Base-by-base conservation (phyloP, 2,113 vertebrate genomes). In the Pipra filicauda region DNA sequence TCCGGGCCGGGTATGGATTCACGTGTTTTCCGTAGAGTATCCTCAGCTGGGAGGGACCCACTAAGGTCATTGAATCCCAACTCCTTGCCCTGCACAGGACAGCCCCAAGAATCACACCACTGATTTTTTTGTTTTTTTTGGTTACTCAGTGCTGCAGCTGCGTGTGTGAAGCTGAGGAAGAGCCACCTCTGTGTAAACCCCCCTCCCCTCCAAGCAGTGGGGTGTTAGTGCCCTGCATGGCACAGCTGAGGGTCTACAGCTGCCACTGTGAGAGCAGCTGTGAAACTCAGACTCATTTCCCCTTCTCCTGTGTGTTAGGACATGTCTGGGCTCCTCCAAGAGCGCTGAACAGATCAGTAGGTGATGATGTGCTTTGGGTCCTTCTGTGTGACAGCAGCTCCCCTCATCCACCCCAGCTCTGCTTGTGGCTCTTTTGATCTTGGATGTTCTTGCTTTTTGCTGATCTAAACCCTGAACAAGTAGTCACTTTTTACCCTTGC, bases 1-100 rank as follows among this genome's bases (percentile, higher is more conserved):
- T 99, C 99, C 20, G 99, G 99, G 19, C 98, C 99, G 5, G 98
- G 99, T 99, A 98, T 95, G 98, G 12, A 82, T 48, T 57, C 6
- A 2, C 1, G 4, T 28, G 3, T 48, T 70, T 6, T 1, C 12
- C 9, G 3, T 22, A 0, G 9, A 20, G 9, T 12, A n/a, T 2
- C 70, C 30, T 7, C 2, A 8, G 1, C 1, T 61, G 37, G 18
- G 12, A 46, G 4, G 59, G 1, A n/a, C 28, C 28, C 78, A 1
- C 61, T 4, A 3, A 4, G 43, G 26, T 71, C 58, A 30, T 8
- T 37, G 18, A 39, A 28, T 26, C 9, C n/a, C 48, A 21, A 0
- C 18, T 46, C 20, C 8, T 59, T 26, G 16, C n/a, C 87, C 46
- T 21, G 37, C 77, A 46, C 37, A 1, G 31, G 6, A 5, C 54